Conservation (phyloP, 2,888 invertebrate genomes). For the Masnerella sp. region DNA sequence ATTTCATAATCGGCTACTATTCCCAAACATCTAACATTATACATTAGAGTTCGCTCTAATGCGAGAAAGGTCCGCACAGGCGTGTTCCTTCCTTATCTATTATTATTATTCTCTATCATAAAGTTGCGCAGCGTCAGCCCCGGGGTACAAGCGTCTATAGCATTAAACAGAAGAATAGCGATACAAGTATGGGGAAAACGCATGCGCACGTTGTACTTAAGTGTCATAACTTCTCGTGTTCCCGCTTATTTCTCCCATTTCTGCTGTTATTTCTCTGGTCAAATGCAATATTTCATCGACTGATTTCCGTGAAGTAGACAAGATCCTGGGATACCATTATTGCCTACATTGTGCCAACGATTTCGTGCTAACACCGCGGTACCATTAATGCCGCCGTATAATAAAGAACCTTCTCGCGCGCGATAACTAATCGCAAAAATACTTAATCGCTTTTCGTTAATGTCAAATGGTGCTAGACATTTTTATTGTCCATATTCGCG, state of each 20-base stretch:
- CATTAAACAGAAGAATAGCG: conserved; percentile 36
- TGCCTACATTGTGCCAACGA: background rate
- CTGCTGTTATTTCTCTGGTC: conserved; percentile 18
- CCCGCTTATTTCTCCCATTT: conserved; percentile 28
- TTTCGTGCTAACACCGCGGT: background rate
- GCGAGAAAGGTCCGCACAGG: conserved; percentile 12
- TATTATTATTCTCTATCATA: conserved; percentile 32
- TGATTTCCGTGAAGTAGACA: conserved; percentile 19
- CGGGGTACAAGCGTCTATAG: background rate
- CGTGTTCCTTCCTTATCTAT: conserved; percentile 18
- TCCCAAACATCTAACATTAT: background rate
- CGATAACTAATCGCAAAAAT: too few relatives aligned
- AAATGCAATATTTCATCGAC: conserved; percentile 25
- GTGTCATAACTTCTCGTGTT: conserved; percentile 32
- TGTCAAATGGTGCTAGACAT: too few relatives aligned
- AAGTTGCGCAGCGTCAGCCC: background rate
- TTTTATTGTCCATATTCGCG: too few relatives aligned
- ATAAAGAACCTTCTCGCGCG: background rate
- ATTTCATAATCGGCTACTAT: conserved; percentile 5
- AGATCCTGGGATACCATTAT: conserved; percentile 6
- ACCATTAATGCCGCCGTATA: background rate
- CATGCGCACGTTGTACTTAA: conserved; percentile 31
- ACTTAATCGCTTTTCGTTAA: too few relatives aligned
- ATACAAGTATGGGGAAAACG: conserved; percentile 26
- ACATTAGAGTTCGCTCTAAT: conserved; percentile 1